Percentiles rank a stretch among this genome's conserved stretches.
Evolutionary conservation across 92 coral and sea anemone species (phyloP).

Genomic region (Porites cylindrica): DNA sequence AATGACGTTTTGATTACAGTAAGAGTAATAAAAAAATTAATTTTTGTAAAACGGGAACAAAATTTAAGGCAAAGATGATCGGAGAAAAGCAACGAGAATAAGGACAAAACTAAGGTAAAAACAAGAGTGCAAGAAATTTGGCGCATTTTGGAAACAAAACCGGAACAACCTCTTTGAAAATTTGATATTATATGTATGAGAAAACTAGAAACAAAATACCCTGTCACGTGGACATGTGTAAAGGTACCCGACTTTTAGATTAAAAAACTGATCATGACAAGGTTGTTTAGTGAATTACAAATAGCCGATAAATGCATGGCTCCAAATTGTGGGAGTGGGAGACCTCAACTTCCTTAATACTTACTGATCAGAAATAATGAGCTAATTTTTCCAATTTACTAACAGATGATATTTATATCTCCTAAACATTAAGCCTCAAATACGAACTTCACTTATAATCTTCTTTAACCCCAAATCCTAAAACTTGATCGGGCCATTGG

Average conservation of each 20-base stretch:
- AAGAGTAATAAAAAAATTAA: too few species aligned
- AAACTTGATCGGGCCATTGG: neutral
- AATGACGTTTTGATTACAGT: neutral
- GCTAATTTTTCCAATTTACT: neutral
- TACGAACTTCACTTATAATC: neutral
- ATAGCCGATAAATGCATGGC: slow-evolving; percentile 12
- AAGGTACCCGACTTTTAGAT: neutral
- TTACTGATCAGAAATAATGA: neutral
- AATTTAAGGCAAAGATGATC: neutral
- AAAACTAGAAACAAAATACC: neutral
- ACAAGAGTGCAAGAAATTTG: too few species aligned
- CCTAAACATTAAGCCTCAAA: neutral
- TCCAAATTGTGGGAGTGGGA: neutral
- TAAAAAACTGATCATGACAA: neutral
- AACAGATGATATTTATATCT: neutral
- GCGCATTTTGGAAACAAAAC: too few species aligned
- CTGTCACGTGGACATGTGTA: neutral
- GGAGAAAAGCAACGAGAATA: neutral
- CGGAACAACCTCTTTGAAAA: too few species aligned
- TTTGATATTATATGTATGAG: neutral
- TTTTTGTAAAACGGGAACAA: neutral
- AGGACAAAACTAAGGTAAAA: neutral
- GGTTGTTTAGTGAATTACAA: neutral
- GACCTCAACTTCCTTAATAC: slow-evolving; percentile 16
- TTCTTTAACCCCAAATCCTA: neutral